Evolutionary conservation across 2,797 vertebrate genomes (phyloP), one percentile per base, ranked within the genome.

Genomic region (Sebastes oblongus): DNA sequence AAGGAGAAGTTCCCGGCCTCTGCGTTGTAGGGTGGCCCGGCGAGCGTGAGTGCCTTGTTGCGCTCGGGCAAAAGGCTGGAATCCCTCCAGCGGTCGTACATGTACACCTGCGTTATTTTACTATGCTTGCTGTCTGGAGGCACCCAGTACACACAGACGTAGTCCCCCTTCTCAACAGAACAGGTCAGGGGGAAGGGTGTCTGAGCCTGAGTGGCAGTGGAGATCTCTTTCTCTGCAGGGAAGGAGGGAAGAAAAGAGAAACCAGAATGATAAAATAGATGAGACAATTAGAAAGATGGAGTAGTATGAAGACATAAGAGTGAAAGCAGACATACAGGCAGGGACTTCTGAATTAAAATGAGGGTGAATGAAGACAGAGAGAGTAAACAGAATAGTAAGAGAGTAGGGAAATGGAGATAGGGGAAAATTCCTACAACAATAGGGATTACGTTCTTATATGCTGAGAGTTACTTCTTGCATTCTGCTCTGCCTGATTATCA

Each of bases 41-140:
- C 88, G 8, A 95, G 60, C 18, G 66, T 60, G 9, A 96, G 61
- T 34, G 8, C 81, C 29, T 54, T 22, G 55, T 64, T 71, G 12
- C 69, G 55, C 13, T 67, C 13, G 1, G 2, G 66, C n/a, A 0
- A 3, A 9, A 0, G 1, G 8, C 22, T 59, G 59, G 25, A 69
- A 61, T 13, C 75, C 82, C 94, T 94, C 96, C 96, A 96, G 60
- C 93, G 91, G 87, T 96, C 91, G 1, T 92, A 95, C 55, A 70
- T 20, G 58, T 90, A 92, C 72, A 95, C 59, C 30, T 25, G 27
- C 22, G 56, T 74, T 4, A 22, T 61, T 5, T 5, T 20, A 1
- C 0, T 42, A 0, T 25, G 1, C 1, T 1, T 72, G 32, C 1
- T 6, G 58, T 93, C 90, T 24, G 94, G 83, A 18, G 39, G 36